A percentile compares a stretch with the other conserved stretches of the same genome.
phyloP scores from a whole-genome alignment of 2,888 invertebrate genomes.

The Helobdella robusta region DNA sequence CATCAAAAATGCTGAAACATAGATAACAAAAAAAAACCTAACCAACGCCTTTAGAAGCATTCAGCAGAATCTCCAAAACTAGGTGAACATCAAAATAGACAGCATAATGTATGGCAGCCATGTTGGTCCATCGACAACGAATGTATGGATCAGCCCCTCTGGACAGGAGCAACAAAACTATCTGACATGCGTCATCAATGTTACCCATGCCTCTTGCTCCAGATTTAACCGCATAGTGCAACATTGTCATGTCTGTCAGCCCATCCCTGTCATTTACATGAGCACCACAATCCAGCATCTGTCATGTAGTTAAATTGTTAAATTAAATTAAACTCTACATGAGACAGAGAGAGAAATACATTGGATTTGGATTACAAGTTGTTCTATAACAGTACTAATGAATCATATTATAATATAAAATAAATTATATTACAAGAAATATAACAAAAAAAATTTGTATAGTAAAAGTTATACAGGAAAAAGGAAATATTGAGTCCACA shows the following conservation, averaged over 20 bases:
- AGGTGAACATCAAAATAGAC: conserved; percentile 53
- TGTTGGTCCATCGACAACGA: conserved; percentile 53
- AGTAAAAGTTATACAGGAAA: too few relatives aligned
- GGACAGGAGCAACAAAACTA: conserved; percentile 40
- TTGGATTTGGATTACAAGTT: too few relatives aligned
- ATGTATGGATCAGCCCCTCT: conserved; percentile 50
- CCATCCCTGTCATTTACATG: conserved; percentile 53
- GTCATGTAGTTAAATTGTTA: conserved; percentile 29
- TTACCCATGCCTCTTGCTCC: conserved; percentile 51
- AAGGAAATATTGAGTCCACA: too few relatives aligned
- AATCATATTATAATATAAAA: not conserved
- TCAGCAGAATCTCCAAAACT: conserved; percentile 47
- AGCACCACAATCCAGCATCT: conserved; percentile 51
- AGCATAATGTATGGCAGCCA: conserved; percentile 54
- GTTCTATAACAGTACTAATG: not conserved
- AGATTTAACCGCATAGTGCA: conserved; percentile 53
- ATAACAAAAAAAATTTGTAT: not conserved
- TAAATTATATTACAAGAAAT: not conserved
- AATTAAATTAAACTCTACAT: not conserved
- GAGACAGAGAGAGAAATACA: too few relatives aligned
- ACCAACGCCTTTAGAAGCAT: conserved; percentile 30
- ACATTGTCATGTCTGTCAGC: conserved; percentile 53
- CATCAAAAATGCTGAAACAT: not conserved
- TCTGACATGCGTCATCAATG: conserved; percentile 42
- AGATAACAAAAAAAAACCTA: conserved; percentile 3